phyloP scores from a whole-genome alignment of 30 jellyfish, hydroid and myxozoan genomes.

The Turritopsis rubra region DNA sequence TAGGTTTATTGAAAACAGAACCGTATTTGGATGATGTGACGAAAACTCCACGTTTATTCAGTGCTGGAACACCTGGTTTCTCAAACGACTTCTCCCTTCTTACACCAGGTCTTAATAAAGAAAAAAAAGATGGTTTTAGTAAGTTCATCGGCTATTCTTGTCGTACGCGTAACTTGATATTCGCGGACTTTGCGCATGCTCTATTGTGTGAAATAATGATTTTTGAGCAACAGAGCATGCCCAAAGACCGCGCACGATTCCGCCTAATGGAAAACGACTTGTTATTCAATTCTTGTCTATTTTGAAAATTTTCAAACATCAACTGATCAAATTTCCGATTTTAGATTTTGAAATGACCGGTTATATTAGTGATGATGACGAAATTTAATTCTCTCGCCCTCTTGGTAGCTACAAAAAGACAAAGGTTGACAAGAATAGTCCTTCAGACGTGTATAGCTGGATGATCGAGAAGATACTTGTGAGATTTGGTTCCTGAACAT shows the following conservation, averaged over 20 bases:
- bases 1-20: neutral
- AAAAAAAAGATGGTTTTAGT: neutral
- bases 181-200: no score
- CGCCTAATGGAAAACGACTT: no score
- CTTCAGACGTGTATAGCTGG: no score
- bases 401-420: neutral
- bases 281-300: no score
- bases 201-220: no score
- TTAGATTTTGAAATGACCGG: neutral
- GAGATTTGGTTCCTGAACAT: neutral
- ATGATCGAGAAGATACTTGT: neutral
- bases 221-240: no score
- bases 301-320: no score
- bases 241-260: no score
- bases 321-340: no score
- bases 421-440: no score
- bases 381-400: no score
- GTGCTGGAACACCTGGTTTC: neutral
- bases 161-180: neutral
- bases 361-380: neutral
- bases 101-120: neutral
- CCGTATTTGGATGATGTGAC: neutral
- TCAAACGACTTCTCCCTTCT: neutral
- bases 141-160: neutral
- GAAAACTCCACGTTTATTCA: constrained; percentile 2